These are phyloP conservation scores for Merodon equestris DNA, from an alignment of 2,888 invertebrate species.

Conservation along the genomic window DNA sequence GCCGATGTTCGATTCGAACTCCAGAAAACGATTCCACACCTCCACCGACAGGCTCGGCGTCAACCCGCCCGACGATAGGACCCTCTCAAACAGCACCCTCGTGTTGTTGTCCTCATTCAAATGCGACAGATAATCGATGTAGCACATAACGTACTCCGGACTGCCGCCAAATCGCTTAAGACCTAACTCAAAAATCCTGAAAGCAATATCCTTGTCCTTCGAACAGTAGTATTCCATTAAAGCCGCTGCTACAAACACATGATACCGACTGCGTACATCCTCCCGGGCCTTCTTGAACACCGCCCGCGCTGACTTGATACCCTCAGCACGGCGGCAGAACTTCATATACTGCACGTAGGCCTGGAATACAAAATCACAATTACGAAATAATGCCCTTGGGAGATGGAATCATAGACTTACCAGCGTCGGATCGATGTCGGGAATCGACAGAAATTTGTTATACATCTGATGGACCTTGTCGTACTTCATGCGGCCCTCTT, in stretches of 20 bases:
- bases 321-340: conserved; percentile 97
- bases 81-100: conserved; percentile 97
- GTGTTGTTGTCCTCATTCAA: conserved; percentile 99
- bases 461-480: conserved; percentile 98
- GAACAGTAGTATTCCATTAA: conserved; percentile 99
- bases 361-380: conserved; percentile 77
- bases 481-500: conserved; percentile 96
- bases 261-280: conserved; percentile 90
- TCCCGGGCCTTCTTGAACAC: conserved; percentile 98
- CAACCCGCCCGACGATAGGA: conserved; percentile 94
- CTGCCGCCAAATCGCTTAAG: conserved; percentile 97
- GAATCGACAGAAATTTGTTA: conserved; percentile 91
- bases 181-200: conserved; percentile 97
- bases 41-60: conserved; percentile 96
- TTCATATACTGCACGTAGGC: conserved; percentile 99
- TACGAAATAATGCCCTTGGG: not conserved
- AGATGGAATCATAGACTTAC: conserved; percentile 83
- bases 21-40: conserved; percentile 98
- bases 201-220: conserved; percentile 98
- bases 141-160: conserved; percentile 96
- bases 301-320: conserved; percentile 96
- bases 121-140: conserved; percentile 98
- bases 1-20: conserved; percentile 99
- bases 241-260: conserved; percentile 97
- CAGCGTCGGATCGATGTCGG: conserved; percentile 96